Evolutionary conservation across 2,797 vertebrate genomes (phyloP), one percentile per base, ranked within the genome.

Genomic region (Mus caroli): DNA sequence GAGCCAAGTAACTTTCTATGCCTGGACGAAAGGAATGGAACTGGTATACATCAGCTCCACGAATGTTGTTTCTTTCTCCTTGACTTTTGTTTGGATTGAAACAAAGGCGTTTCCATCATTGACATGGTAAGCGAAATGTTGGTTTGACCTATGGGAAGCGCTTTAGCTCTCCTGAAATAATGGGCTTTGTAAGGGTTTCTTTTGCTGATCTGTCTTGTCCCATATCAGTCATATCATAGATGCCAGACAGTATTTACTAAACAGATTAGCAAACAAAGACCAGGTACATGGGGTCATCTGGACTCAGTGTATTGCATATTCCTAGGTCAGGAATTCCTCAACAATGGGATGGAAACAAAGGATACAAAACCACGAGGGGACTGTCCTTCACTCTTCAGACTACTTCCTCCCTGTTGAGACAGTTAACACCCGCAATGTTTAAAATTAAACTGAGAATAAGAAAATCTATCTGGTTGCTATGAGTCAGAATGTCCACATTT

Each of bases 401-500:
- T 13, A 22, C 56, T 58, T 56, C 11, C 77, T 75, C 46, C 26
- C 40, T 37, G 46, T 31, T 22, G 62, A 69, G 24, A 17, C 11
- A 54, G 22, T 56, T 60, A 86, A 54, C 82, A 54, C 19, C 58
- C 26, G 31, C 11, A 3, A 14, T 28, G 13, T 82, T 85, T 91
- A 92, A 60, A 94, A 91, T 78, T 54, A 60, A 88, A 46, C 5
- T 60, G n/a, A 73, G 43, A 93, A 78, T 56, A 87, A 95, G 69
- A 52, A 89, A 88, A 62, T 10, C 40, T 15, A 28, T 73, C 24
- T 26, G 60, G 58, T 26, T 58, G 31, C 93, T 92, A 84, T 75
- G 43, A 88, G 40, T 94, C 37, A 22, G 60, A 93, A 77, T 13
- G 34, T 8, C 3, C 67, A 50, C 20, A 15, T 54, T 14, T 31